Conservation (phyloP, 2,113 vertebrate genomes). For the Genyomyrus donnyi region DNA sequence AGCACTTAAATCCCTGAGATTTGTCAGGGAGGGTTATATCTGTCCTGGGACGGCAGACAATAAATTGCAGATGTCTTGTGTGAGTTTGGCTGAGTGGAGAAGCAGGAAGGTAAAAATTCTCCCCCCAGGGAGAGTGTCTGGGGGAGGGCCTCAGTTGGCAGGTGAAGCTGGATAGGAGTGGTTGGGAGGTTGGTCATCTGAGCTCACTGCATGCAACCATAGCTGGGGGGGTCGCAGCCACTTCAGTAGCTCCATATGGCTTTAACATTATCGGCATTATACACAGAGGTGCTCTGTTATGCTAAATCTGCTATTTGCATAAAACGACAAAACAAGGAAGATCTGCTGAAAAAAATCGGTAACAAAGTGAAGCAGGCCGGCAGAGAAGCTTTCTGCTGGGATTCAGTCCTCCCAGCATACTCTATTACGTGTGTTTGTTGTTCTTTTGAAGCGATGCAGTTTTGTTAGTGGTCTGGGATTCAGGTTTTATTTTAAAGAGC, state of each 20-base stretch:
- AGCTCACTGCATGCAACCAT: not conserved
- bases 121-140: not conserved
- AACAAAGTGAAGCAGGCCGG: not conserved
- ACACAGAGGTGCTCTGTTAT: not conserved
- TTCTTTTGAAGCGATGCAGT: not conserved
- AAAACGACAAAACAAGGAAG: conserved; percentile 26
- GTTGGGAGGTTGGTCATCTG: not conserved
- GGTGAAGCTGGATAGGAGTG: not conserved
- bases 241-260: conserved; percentile 4
- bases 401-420: not conserved
- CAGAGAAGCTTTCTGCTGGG: not conserved
- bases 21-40: conserved; percentile 11
- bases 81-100: conserved; percentile 4
- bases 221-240: not conserved
- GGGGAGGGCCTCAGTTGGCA: not conserved
- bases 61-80: conserved; percentile 16
- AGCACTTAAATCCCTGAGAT: not conserved
- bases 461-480: not conserved
- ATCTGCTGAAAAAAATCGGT: not conserved
- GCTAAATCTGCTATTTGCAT: conserved; percentile 23
- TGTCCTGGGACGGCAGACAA: conserved; percentile 4
- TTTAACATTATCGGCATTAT: conserved; percentile 16
- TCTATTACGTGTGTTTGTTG: no score
- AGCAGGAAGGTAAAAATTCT: not conserved
- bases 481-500: not conserved